Conservation (phyloP, 2,888 invertebrate genomes). For the Drosophila putrida region DNA sequence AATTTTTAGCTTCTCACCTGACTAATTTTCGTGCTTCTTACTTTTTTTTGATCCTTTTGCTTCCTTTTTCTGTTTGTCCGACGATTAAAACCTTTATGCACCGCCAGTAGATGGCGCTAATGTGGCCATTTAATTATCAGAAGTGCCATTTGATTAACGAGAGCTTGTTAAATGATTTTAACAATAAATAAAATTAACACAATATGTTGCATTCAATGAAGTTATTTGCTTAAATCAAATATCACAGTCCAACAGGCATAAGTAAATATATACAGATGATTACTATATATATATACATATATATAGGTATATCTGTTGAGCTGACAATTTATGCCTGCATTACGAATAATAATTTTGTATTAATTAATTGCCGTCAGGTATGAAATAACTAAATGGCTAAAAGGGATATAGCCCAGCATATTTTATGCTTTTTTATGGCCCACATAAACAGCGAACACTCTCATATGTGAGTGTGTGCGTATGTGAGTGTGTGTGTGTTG, state of each 20-base stretch:
- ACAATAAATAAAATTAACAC: conserved; percentile 39
- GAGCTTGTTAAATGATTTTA: conserved; percentile 20
- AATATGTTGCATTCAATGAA: conserved; percentile 36
- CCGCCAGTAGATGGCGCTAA: conserved; percentile 2
- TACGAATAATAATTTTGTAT: conserved; percentile 23
- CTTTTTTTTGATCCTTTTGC: not conserved
- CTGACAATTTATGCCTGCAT: conserved; percentile 36
- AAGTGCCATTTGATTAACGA: conserved; percentile 15
- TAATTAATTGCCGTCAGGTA: conserved; percentile 42
- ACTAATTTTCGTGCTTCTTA: too few species aligned
- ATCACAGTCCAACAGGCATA: conserved; percentile 11
- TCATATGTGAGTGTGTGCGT: not conserved
- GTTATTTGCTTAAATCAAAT: conserved; percentile 38
- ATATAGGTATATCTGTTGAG: conserved; percentile 5
- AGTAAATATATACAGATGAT: conserved; percentile 8
- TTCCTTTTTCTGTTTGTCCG: not conserved
- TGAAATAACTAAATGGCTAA: conserved; percentile 11
- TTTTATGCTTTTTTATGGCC: conserved; percentile 40
- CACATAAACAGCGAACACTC: conserved; percentile 17
- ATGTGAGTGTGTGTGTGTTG: not conserved
- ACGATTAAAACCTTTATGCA: not conserved
- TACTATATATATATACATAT: not conserved
- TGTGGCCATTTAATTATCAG: conserved; percentile 2
- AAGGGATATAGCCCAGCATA: conserved; percentile 24
- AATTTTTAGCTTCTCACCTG: too few species aligned